These are phyloP conservation scores for Troides helena DNA, from an alignment of 2,888 invertebrate genomes.

Conservation along the genomic window DNA sequence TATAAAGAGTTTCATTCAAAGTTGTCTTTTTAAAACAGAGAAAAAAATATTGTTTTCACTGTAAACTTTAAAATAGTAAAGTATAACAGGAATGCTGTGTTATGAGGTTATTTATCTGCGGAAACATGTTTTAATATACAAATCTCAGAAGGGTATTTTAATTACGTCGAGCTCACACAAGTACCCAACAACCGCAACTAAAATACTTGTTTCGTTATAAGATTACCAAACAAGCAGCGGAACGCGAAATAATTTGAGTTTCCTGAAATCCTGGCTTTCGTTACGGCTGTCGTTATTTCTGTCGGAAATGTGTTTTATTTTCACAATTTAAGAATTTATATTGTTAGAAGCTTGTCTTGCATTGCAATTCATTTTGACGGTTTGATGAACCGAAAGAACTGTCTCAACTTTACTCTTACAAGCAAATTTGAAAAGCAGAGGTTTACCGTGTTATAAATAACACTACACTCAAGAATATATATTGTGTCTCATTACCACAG, in stretches of 20 bases:
- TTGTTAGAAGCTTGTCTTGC: constrained; percentile 13
- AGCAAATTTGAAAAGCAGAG: too few relatives aligned
- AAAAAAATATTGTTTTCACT: too few relatives aligned
- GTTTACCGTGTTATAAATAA: too few relatives aligned
- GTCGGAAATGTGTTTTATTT: constrained; percentile 16
- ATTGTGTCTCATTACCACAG: too few relatives aligned
- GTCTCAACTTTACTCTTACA: too few relatives aligned
- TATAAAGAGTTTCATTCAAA: too few relatives aligned
- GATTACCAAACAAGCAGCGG: constrained; percentile 16
- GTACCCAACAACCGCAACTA: constrained; percentile 11
- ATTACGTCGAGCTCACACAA: not conserved
- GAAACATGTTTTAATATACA: not conserved
- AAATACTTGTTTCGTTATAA: constrained; percentile 18
- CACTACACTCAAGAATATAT: too few relatives aligned
- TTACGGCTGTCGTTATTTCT: constrained; percentile 10
- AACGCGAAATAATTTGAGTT: constrained; percentile 19
- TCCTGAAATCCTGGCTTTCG: constrained; percentile 10
- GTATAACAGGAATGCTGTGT: too few relatives aligned
- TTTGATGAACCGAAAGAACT: not conserved
- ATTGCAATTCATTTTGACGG: constrained; percentile 13
- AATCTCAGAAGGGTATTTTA: not conserved
- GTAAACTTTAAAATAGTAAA: too few relatives aligned
- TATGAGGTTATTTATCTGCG: not conserved
- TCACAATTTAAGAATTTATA: constrained; percentile 15
- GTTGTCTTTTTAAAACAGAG: too few relatives aligned